Conservation (phyloP, 2,113 vertebrate genomes). For the Calidris pygmaea region DNA sequence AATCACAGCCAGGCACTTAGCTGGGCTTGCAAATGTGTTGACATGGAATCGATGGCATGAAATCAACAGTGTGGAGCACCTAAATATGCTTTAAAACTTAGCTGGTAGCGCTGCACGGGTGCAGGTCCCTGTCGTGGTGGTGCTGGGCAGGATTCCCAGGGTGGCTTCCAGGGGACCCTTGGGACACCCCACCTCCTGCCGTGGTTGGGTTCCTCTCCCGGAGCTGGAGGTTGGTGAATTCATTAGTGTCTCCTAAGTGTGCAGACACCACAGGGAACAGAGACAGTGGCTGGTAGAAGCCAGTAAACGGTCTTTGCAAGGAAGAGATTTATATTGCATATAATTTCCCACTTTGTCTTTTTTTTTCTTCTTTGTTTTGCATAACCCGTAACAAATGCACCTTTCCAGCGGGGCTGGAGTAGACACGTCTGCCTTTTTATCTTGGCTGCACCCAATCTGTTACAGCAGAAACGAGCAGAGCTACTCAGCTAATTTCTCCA, state of each 20-base stretch:
- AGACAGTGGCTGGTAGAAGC: not conserved
- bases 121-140: not conserved
- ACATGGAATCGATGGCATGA: not conserved
- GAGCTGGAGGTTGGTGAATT: not conserved
- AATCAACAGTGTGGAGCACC: not conserved
- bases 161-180: not conserved
- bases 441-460: not conserved
- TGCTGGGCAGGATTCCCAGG: not conserved
- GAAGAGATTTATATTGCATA: not conserved
- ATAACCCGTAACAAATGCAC: not conserved
- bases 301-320: not conserved
- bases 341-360: not conserved
- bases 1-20: not conserved
- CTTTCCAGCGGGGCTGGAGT: not conserved
- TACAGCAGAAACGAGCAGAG: not conserved
- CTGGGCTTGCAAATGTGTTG: not conserved
- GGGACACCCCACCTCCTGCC: not conserved
- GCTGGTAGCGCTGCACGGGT: rapidly evolving
- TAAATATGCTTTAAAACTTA: not conserved
- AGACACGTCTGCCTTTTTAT: not conserved
- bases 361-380: not conserved
- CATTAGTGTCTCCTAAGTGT: not conserved
- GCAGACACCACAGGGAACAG: not conserved
- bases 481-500: not conserved
- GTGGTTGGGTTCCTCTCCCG: rapidly evolving